Evolutionary conservation across 2,113 vertebrate genomes (phyloP).

Genomic region (Gallinago media): DNA sequence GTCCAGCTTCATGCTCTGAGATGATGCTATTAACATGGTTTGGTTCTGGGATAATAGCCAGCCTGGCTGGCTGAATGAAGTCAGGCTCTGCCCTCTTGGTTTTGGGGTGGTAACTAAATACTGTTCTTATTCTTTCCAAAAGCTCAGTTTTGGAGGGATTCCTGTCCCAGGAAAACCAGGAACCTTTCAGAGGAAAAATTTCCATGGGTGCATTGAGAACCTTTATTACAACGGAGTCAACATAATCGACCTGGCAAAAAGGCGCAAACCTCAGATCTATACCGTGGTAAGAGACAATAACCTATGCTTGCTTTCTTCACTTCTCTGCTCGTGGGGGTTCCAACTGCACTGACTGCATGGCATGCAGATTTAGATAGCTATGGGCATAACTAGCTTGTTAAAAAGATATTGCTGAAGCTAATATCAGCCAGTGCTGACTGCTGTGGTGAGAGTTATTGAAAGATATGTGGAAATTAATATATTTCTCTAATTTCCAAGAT

Average conservation of each 20-base stretch:
- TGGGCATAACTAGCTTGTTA: neutral
- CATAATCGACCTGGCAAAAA: constrained; percentile 95
- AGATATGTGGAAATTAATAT: neutral
- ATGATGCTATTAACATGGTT: neutral
- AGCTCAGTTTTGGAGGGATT: constrained; percentile 98
- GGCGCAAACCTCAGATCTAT: constrained; percentile 97
- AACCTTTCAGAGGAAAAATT: constrained; percentile 96
- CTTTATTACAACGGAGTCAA: constrained; percentile 98
- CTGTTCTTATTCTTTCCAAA: constrained; percentile 68
- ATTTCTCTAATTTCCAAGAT: neutral
- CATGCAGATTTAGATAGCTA: neutral
- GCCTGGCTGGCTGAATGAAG: neutral
- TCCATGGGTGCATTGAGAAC: constrained; percentile 96
- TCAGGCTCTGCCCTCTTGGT: neutral
- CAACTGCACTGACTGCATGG: neutral
- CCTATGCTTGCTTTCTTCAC: neutral
- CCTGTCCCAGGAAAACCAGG: constrained; percentile 97
- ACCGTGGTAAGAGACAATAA: constrained; percentile 87
- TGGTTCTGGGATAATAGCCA: neutral
- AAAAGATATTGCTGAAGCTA: neutral
- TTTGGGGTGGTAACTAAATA: constrained; percentile 2
- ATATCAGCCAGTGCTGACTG: neutral
- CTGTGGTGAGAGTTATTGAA: neutral
- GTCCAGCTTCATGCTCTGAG: fast-evolving
- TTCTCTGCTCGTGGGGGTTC: neutral